Evolutionary conservation across 1,140 invertebrate species (phyloP), one percentile per base, ranked within the genome.

Genomic region (Gryllus bimaculatus): DNA sequence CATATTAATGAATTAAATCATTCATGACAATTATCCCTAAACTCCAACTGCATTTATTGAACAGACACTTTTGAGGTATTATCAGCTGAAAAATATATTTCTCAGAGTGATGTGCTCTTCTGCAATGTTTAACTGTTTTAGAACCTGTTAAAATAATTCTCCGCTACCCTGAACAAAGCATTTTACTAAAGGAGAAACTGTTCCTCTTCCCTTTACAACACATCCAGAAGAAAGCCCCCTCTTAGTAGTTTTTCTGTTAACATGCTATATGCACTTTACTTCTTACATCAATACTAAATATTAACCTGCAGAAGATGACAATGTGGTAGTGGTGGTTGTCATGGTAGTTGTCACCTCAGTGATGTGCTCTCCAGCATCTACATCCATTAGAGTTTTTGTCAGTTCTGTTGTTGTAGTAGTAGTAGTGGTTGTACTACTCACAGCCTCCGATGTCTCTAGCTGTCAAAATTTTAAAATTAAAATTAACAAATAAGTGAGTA

Each of bases 301-400:
- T 73, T 73, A 74, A n/a, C n/a, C 8, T n/a, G n/a, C 26, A 74
- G n/a, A 74, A 15, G 8, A 20, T 21, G 21, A 20, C 39, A 74
- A n/a, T 75, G 21, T 83, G 39, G 81, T 80, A 73, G 82, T 82
- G 39, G 81, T 82, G 4, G 82, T 82, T 80, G 80, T 83, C 15
- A 77, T 80, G 21, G 73, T 47, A 15, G 78, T 80, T 47, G 73
- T 75, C 5, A 79, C 78, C 48, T 79, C 78, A 15, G 78, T 74
- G 8, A 79, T 47, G 26, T 79, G 73, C 8, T 75, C 78, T 3
- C 47, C 13, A 20, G 47, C 78, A 75, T 21, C 47, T 8, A 39
- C 12, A 15, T 13, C 73, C 18, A n/a, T 47, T 47, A 74, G 20
- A 12, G 54, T 78, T n/a, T 8, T 66, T 21, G 18, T 54, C 15